Percentiles rank a stretch among this genome's conserved stretches.
Conservation (phyloP, 2,113 vertebrate species). For the Hystrix cristata region DNA sequence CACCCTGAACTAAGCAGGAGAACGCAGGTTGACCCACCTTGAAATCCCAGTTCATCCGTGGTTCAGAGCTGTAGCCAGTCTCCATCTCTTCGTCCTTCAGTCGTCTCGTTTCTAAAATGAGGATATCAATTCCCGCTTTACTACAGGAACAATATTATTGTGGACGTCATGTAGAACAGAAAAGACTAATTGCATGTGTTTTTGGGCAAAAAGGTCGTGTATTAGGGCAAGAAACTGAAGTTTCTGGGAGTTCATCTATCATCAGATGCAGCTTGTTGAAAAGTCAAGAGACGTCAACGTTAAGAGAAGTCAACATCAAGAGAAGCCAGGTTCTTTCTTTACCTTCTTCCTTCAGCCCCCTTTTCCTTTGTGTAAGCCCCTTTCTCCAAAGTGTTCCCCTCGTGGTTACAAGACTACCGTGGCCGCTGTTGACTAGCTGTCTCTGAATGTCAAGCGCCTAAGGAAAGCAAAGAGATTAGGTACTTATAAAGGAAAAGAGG, state of each 20-base stretch:
- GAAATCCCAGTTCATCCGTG: background rate
- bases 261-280: background rate
- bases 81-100: background rate
- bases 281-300: too few relatives aligned
- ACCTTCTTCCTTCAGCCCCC: background rate
- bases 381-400: background rate
- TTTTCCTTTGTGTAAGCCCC: background rate
- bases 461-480: background rate
- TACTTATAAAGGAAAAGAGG: background rate
- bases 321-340: background rate
- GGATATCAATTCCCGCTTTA: background rate
- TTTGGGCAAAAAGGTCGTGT: background rate
- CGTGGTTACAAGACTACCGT: background rate
- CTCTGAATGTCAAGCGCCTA: background rate
- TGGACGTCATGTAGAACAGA: background rate
- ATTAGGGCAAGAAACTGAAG: background rate
- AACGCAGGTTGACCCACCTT: background rate
- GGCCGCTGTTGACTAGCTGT: background rate
- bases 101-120: background rate
- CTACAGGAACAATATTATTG: background rate
- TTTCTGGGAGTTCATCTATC: background rate
- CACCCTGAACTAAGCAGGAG: background rate
- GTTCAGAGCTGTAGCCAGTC: accelerated
- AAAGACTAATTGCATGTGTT: background rate
- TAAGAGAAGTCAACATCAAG: background rate